These are phyloP conservation scores for Tenthredo amoena DNA, from an alignment of 2,888 invertebrate genomes.

Conservation along the genomic window DNA sequence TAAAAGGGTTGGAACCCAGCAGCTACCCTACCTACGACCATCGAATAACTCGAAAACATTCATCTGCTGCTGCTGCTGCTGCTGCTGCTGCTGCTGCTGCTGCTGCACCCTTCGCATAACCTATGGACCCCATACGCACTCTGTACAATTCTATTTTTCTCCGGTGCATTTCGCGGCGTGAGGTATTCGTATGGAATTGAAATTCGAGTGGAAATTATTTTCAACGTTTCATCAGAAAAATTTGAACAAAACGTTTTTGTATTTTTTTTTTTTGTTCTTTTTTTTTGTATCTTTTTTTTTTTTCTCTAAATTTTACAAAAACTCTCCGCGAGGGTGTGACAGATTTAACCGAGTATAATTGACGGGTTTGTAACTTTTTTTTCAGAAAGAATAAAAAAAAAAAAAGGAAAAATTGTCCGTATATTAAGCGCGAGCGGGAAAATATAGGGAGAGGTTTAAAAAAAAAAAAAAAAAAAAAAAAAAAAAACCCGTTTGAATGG, in stretches of 20 bases:
- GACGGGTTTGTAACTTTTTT: too few species aligned
- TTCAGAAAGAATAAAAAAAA: too few species aligned
- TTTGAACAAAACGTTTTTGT: too few species aligned
- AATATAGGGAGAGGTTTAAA: neutral
- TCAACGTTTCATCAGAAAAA: neutral
- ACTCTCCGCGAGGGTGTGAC: neutral
- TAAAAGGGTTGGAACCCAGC: slow-evolving; percentile 46
- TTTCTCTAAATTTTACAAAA: too few species aligned
- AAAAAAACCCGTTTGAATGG: neutral
- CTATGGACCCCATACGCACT: neutral
- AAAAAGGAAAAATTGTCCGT: too few species aligned
- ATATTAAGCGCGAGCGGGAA: neutral
- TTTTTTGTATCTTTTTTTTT: too few species aligned
- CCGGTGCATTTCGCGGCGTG: neutral
- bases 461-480: neutral
- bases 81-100: neutral
- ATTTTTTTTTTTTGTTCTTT: too few species aligned
- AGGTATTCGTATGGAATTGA: neutral
- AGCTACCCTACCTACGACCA: neutral
- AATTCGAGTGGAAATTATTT: neutral
- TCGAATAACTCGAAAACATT: slow-evolving; percentile 33
- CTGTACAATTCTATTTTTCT: neutral
- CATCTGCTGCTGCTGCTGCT: slow-evolving; percentile 10
- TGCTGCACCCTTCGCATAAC: neutral
- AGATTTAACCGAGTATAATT: neutral